Base-by-base conservation (phyloP, 2,113 vertebrate genomes). In the Myocastor coypus region DNA sequence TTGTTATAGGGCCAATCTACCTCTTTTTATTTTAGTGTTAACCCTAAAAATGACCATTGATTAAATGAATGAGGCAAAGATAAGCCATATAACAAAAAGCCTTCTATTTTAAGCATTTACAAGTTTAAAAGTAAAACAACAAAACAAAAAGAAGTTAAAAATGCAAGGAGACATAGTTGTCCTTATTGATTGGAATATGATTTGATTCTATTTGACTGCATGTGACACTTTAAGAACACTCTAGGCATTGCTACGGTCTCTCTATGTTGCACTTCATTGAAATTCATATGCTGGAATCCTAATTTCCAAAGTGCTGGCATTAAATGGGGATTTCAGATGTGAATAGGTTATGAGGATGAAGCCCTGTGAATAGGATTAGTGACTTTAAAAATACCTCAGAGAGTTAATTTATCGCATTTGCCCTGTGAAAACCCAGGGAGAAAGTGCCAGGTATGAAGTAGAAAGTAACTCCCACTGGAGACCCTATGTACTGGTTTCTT, bases 331-430 rank as follows among this genome's bases (percentile, higher is more conserved):
- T 7, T 55, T 30, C 26, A 40, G 24, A 63, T 13, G 6, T 75
- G 40, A 75, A 30, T 14, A 52, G 30, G 17, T 37, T 42, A 16
- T 85, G 0, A 55, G 32, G 17, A 16, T 30, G 12, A 46, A 55
- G 5, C 32, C 11, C 34, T 24, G 8, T 16, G 14, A 17, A 40
- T 66, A 20, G 22, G 9, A 57, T 86, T 77, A 55, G 28, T 32
- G 7, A 28, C 4, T 3, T 30, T 14, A 11, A 13, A 42, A 63
- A 52, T 37, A 20, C n/a, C 28, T 46, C 8, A 57, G 19, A 68
- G 13, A 59, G 61, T 22, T 34, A 42, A 26, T 3, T 80, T 1
- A 34, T 0, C 0, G 0, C 9, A 10, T 34, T 9, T 11, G 34
- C 34, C 40, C 22, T 32, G 11, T 77, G 7, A 24, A 26, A 7